These are phyloP conservation scores for Festucalex cinctus DNA, from an alignment of 2,113 vertebrate genomes.

Conservation along the genomic window DNA sequence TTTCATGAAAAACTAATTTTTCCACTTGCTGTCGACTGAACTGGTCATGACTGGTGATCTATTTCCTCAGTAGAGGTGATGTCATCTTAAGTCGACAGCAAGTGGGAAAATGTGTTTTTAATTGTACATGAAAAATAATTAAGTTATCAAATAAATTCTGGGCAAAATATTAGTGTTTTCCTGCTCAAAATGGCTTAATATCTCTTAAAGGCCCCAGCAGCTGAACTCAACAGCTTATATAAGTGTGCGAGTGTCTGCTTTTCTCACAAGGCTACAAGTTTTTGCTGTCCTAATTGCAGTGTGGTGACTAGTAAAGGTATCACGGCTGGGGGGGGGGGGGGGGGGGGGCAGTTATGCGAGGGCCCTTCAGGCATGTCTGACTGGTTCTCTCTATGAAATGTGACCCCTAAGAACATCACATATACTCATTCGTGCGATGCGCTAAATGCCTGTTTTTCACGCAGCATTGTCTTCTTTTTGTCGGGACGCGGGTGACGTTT, in stretches of 20 bases:
- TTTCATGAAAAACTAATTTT: too few species aligned
- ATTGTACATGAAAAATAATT: too few species aligned
- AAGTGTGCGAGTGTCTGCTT: constrained; percentile 52
- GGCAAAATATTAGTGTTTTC: too few species aligned
- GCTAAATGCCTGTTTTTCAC: background rate
- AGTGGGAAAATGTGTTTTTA: too few species aligned
- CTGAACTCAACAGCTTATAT: constrained; percentile 53
- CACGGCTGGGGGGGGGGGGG: constrained; percentile 60
- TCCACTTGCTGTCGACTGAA: too few species aligned
- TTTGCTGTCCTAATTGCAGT: constrained; percentile 71
- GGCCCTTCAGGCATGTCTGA: constrained; percentile 61
- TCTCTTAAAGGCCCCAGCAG: constrained; percentile 54
- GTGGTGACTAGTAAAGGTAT: constrained; percentile 67
- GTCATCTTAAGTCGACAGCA: too few species aligned
- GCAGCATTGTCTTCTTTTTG: constrained; percentile 1
- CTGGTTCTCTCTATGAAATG: constrained; percentile 7
- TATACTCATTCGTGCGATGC: constrained; percentile 1
- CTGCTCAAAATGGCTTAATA: too few species aligned
- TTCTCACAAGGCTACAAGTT: constrained; percentile 59
- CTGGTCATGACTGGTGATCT: too few species aligned
- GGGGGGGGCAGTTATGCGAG: too few species aligned
- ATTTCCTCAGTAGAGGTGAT: too few species aligned
- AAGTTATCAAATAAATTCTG: too few species aligned
- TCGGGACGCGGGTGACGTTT: constrained; percentile 40
- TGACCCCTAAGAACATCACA: constrained; percentile 14